phyloP scores from a whole-genome alignment of 2,888 invertebrate genomes.

The Lamellibrachia satsuma region DNA sequence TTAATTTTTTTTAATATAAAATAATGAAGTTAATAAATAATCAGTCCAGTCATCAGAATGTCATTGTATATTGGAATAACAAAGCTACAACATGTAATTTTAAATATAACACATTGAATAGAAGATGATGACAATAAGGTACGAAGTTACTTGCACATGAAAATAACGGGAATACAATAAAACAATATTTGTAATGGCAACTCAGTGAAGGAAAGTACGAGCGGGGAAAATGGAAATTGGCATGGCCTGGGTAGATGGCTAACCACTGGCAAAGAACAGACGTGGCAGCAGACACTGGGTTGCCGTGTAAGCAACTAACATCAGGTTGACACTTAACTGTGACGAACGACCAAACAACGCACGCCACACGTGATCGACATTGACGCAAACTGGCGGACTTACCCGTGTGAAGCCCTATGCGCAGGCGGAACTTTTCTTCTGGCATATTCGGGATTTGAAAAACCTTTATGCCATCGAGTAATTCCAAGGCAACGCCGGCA shows the following conservation, averaged over 20 bases:
- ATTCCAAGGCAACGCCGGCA: constrained; percentile 44
- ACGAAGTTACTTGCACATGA: too few species aligned
- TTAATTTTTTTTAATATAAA: not conserved
- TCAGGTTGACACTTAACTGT: too few species aligned
- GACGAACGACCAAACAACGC: not conserved
- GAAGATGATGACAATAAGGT: too few species aligned
- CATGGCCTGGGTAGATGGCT: too few species aligned
- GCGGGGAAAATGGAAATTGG: too few species aligned
- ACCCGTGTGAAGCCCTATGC: constrained; percentile 55
- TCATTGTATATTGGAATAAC: too few species aligned
- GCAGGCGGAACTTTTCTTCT: constrained; percentile 43
- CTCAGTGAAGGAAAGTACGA: too few species aligned
- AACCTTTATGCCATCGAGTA: constrained; percentile 43
- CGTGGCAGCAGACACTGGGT: not conserved
- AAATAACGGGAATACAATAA: too few species aligned
- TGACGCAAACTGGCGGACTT: not conserved
- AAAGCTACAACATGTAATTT: too few species aligned
- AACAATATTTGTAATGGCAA: too few species aligned
- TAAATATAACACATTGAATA: too few species aligned
- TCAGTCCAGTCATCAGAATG: not conserved
- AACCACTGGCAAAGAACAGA: too few species aligned
- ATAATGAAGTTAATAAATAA: not conserved
- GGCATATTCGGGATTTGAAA: constrained; percentile 47
- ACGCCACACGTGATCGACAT: not conserved
- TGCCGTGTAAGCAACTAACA: not conserved